phyloP scores from a whole-genome alignment of 2,888 invertebrate genomes.

The Dryomyza anilis region DNA sequence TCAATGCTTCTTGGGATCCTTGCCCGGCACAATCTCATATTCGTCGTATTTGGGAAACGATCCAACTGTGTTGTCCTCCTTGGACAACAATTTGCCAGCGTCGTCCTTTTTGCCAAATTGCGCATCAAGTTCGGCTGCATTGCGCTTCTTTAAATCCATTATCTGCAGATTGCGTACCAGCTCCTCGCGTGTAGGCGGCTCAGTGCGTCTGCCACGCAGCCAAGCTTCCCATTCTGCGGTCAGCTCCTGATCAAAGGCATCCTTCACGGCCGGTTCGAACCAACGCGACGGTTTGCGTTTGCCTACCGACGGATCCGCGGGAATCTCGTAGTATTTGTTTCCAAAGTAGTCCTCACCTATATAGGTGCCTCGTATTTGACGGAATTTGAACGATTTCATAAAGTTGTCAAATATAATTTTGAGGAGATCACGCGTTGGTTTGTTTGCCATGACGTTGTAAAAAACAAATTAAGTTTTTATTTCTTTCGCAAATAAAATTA shows the following conservation, averaged over 20 bases:
- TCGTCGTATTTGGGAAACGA: constrained; percentile 64
- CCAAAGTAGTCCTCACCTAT: constrained; percentile 81
- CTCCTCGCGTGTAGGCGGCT: constrained; percentile 77
- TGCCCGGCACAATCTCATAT: constrained; percentile 63
- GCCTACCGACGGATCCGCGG: constrained; percentile 69
- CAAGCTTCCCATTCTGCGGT: constrained; percentile 90
- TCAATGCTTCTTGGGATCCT: constrained; percentile 46
- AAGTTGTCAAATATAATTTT: constrained; percentile 58
- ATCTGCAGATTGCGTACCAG: constrained; percentile 72
- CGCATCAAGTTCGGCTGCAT: constrained; percentile 73
- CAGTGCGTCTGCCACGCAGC: constrained; percentile 72
- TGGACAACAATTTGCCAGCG: constrained; percentile 37
- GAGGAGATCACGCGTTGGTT: constrained; percentile 48
- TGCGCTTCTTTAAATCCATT: constrained; percentile 74
- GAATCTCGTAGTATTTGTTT: constrained; percentile 81
- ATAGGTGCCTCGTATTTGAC: constrained; percentile 64
- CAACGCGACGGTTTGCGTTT: constrained; percentile 72
- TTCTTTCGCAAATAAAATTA: too few species aligned
- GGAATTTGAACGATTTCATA: constrained; percentile 59
- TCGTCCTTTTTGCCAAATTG: constrained; percentile 62
- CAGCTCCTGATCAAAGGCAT: constrained; percentile 72
- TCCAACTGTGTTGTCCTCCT: constrained; percentile 59
- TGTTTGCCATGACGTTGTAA: neutral
- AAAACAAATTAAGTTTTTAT: too few species aligned
- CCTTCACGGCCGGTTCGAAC: constrained; percentile 71